Conservation (phyloP, 2,113 vertebrate genomes). For the Forbesichthys papilliferus region DNA sequence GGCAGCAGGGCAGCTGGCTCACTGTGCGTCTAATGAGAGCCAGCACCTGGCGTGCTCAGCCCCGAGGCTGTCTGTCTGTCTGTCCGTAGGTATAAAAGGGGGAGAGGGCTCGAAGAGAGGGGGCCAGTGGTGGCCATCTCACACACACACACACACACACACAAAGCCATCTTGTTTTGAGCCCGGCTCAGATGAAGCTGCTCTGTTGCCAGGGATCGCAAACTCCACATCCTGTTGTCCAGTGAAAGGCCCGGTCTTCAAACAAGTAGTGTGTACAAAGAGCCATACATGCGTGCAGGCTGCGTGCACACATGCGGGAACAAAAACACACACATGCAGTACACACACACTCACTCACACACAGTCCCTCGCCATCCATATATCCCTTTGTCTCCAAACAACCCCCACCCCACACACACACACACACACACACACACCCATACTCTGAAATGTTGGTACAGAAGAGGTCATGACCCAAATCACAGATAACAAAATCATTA, state of each 20-base stretch:
- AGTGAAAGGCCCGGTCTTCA: constrained; percentile 64
- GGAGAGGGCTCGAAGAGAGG: constrained; percentile 59
- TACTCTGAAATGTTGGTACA: constrained; percentile 14
- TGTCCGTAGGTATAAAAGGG: constrained; percentile 40
- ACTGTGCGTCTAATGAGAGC: constrained; percentile 35
- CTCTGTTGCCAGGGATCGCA: constrained; percentile 70
- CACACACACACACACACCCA: constrained; percentile 23
- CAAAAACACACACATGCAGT: constrained; percentile 13
- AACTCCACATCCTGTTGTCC: constrained; percentile 69
- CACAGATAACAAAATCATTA: constrained; percentile 53
- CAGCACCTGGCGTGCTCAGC: constrained; percentile 52
- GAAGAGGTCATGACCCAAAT: constrained; percentile 23
- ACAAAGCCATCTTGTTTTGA: constrained; percentile 80
- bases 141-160: constrained; percentile 53
- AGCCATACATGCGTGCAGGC: constrained; percentile 53
- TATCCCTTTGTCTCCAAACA: constrained; percentile 12
- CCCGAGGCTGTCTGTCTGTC: constrained; percentile 26
- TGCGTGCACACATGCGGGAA: not conserved
- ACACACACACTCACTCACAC: not conserved
- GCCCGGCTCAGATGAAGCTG: constrained; percentile 65
- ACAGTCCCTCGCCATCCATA: constrained; percentile 18
- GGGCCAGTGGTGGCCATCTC: constrained; percentile 43
- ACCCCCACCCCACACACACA: constrained; percentile 7
- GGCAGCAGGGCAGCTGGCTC: constrained; percentile 29
- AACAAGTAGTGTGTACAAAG: constrained; percentile 70